A percentile compares a stretch with the other conserved stretches of the same genome.
These are phyloP conservation scores for Scophthalmus maximus DNA, from an alignment of 2,113 vertebrate species.

Conservation along the genomic window DNA sequence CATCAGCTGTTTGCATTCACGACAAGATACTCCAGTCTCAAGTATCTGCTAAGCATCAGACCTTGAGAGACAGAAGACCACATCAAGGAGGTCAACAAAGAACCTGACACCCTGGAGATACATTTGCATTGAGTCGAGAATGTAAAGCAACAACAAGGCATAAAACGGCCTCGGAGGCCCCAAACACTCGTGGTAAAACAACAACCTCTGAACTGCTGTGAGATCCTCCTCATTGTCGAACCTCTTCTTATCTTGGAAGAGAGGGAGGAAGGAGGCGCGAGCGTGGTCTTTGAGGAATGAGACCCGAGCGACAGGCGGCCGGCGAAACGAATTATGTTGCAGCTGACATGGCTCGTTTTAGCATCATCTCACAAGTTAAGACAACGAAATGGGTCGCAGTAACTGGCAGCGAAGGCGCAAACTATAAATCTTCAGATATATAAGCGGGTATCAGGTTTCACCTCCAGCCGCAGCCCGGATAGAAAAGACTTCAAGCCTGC, in stretches of 20 bases:
- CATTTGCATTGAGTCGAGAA: slow-evolving; percentile 82
- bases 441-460: slow-evolving; percentile 45
- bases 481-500: slow-evolving; percentile 1
- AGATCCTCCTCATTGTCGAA: slow-evolving; percentile 64
- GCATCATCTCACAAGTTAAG: slow-evolving; percentile 64
- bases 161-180: slow-evolving; percentile 60
- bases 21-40: slow-evolving; percentile 75
- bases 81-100: slow-evolving; percentile 81
- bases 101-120: slow-evolving; percentile 76
- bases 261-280: slow-evolving; percentile 10
- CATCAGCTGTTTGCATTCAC: slow-evolving; percentile 78
- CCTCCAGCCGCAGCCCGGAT: slow-evolving; percentile 25
- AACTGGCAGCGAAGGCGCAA: slow-evolving; percentile 30
- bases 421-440: slow-evolving; percentile 55
- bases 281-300: slow-evolving; percentile 54
- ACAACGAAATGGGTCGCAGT: slow-evolving; percentile 35
- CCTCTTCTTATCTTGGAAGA: slow-evolving; percentile 52
- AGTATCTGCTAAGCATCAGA: slow-evolving; percentile 80
- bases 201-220: slow-evolving; percentile 63
- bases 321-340: slow-evolving; percentile 45
- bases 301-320: slow-evolving; percentile 29
- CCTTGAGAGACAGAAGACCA: slow-evolving; percentile 75
- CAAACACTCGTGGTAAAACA: slow-evolving; percentile 72
- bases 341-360: slow-evolving; percentile 65
- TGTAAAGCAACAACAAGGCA: slow-evolving; percentile 67